Conservation (phyloP, 2,888 invertebrate species). For the Lysandra coridon region DNA sequence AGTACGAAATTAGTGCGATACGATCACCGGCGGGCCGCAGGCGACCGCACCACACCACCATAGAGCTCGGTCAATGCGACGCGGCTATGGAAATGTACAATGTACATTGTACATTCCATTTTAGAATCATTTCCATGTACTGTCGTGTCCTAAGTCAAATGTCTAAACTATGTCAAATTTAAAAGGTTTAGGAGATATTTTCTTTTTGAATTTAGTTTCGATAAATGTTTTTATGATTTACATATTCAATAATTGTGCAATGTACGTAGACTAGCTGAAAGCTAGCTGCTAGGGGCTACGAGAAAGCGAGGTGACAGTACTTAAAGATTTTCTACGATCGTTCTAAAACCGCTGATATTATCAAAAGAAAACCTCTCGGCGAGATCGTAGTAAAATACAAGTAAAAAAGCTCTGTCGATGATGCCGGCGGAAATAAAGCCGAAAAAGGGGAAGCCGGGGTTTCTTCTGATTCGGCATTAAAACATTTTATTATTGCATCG, state of each 20-base stretch:
- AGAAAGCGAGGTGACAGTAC: neutral
- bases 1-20: neutral
- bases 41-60: neutral
- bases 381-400: neutral
- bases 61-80: neutral
- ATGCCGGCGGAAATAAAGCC: conserved; percentile 5
- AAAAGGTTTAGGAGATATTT: neutral
- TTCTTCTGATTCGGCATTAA: conserved; percentile 6
- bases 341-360: neutral
- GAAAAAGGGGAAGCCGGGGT: conserved; percentile 13
- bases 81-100: neutral
- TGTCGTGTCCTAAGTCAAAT: neutral
- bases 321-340: neutral
- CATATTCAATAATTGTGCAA: too few relatives aligned
- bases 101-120: neutral
- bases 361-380: neutral
- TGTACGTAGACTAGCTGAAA: too few relatives aligned
- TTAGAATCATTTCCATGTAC: neutral
- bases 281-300: neutral
- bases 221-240: too few relatives aligned
- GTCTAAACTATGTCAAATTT: neutral
- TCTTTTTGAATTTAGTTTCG: neutral
- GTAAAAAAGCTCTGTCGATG: neutral
- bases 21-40: neutral
- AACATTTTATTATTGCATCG: conserved; percentile 19